Evolutionary conservation across 1,140 invertebrate species (phyloP).

Genomic region (Musca vetustissima): DNA sequence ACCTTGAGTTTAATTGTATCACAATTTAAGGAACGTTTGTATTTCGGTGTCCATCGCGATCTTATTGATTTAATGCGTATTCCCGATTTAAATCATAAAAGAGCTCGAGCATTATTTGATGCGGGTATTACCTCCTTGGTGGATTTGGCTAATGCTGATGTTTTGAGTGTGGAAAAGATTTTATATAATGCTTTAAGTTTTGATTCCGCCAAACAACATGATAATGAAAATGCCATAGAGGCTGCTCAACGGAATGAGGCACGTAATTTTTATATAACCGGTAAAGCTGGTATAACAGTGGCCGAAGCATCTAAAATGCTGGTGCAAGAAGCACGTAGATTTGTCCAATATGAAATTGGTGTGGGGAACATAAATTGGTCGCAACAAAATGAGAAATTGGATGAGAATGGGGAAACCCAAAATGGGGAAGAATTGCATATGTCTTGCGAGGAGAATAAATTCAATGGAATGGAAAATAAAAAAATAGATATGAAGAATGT

Average conservation of each 20-base stretch:
- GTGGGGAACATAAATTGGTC: slow-evolving; percentile 63
- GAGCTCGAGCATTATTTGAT: slow-evolving; percentile 83
- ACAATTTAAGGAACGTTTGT: slow-evolving; percentile 90
- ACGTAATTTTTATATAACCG: slow-evolving; percentile 79
- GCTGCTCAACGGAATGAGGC: slow-evolving; percentile 67
- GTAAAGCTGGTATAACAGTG: slow-evolving; percentile 76
- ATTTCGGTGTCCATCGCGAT: slow-evolving; percentile 92
- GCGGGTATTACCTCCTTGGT: slow-evolving; percentile 78
- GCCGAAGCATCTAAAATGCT: slow-evolving; percentile 78
- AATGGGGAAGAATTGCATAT: slow-evolving; percentile 21
- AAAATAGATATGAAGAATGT: not conserved
- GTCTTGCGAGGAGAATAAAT: slow-evolving; percentile 28
- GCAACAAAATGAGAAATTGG: slow-evolving; percentile 23
- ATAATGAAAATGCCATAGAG: slow-evolving; percentile 71
- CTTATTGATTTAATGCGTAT: slow-evolving; percentile 89
- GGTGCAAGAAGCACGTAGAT: slow-evolving; percentile 76
- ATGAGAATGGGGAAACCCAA: not conserved
- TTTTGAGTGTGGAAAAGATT: slow-evolving; percentile 72
- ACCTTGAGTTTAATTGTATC: slow-evolving; percentile 86
- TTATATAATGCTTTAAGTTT: slow-evolving; percentile 81
- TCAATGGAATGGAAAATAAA: not conserved
- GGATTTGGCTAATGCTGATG: slow-evolving; percentile 74
- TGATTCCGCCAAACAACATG: slow-evolving; percentile 74
- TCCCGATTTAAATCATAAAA: slow-evolving; percentile 78
- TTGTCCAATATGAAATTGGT: slow-evolving; percentile 67